phyloP scores from a whole-genome alignment of 1,140 invertebrate species.

The Drosophila quadrilineata region DNA sequence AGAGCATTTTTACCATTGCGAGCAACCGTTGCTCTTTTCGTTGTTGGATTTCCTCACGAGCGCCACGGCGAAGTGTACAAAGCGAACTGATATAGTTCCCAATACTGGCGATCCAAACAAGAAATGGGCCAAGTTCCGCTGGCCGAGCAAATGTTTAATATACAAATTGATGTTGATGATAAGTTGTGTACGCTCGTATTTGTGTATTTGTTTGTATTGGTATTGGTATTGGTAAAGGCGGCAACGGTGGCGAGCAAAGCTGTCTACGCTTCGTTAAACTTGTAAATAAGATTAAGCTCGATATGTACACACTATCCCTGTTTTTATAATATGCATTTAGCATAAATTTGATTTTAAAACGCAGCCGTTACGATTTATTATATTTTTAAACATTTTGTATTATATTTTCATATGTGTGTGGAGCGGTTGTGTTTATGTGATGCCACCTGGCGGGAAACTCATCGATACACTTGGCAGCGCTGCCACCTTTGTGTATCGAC shows the following conservation, averaged over 20 bases:
- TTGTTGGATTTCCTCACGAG: conserved; percentile 59
- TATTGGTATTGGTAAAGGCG: conserved; percentile 31
- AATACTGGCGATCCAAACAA: conserved; percentile 54
- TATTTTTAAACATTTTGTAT: conserved; percentile 72
- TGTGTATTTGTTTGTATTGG: conserved; percentile 42
- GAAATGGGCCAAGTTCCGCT: conserved; percentile 60
- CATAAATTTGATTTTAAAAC: conserved; percentile 50
- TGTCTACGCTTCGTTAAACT: conserved; percentile 25
- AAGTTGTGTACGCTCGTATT: conserved; percentile 23
- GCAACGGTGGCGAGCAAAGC: conserved; percentile 6
- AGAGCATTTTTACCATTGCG: conserved; percentile 62
- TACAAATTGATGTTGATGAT: conserved; percentile 47
- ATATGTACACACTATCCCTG: conserved; percentile 23
- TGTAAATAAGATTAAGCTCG: conserved; percentile 17
- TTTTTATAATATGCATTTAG: conserved; percentile 38
- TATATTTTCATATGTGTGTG: conserved; percentile 26
- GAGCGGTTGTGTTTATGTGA: conserved; percentile 10
- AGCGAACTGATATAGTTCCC: conserved; percentile 76
- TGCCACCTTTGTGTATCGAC: not conserved
- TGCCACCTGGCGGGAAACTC: conserved; percentile 37
- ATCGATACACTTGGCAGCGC: conserved; percentile 8
- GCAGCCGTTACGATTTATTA: conserved; percentile 45
- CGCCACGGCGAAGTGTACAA: conserved; percentile 75
- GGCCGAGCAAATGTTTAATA: conserved; percentile 45
- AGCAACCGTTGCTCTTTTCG: conserved; percentile 46